Conservation (phyloP, 2,797 vertebrate species). For the Coendou prehensilis region DNA sequence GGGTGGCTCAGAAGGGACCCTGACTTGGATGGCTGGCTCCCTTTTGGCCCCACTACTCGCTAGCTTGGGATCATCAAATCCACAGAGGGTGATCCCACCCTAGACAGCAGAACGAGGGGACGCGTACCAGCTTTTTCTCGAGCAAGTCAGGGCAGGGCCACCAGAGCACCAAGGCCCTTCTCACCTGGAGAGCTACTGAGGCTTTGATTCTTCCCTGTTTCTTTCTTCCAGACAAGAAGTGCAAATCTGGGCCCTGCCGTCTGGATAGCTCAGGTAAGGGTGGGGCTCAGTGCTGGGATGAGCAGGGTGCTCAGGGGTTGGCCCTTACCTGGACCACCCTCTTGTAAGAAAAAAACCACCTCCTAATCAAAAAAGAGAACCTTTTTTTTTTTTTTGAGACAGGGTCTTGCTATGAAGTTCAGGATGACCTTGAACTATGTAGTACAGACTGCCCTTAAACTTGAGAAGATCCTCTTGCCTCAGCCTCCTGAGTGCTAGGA, state of each 20-base stretch:
- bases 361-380: background rate
- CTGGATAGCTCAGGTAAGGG: slow-evolving; percentile 80
- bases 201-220: slow-evolving; percentile 55
- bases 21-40: background rate
- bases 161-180: background rate
- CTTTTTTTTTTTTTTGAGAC: background rate
- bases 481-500: background rate
- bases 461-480: background rate
- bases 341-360: background rate
- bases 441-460: background rate
- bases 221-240: slow-evolving; percentile 75
- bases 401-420: background rate
- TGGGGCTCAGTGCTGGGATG: background rate
- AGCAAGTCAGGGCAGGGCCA: background rate
- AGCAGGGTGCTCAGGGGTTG: background rate
- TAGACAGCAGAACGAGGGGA: background rate
- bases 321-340: background rate
- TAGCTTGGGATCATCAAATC: background rate
- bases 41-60: background rate
- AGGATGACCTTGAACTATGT: background rate
- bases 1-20: background rate
- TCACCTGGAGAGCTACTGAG: background rate
- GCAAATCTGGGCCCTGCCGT: slow-evolving; percentile 71
- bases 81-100: background rate
- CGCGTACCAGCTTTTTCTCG: background rate